Percentiles rank a stretch among this genome's conserved stretches.
These are phyloP conservation scores for Neocloeon triangulifer DNA, from an alignment of 1,140 invertebrate species.

Conservation along the genomic window DNA sequence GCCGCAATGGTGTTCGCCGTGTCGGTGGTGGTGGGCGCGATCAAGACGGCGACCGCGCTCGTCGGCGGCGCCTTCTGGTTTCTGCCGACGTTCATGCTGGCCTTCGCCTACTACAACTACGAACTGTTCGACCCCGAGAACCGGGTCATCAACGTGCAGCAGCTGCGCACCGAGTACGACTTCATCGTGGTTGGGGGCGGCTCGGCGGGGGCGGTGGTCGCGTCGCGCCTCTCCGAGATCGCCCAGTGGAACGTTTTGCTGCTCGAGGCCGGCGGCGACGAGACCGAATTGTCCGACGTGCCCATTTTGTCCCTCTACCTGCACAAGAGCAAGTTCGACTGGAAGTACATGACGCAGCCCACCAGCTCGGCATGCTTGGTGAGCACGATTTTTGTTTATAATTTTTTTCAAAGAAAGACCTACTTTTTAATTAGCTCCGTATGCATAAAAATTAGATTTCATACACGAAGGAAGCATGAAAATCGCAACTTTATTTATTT, in stretches of 20 bases:
- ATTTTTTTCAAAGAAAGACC: too few species aligned
- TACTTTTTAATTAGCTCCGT: too few species aligned
- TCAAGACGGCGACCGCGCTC: slow-evolving; percentile 40
- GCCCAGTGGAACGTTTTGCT: slow-evolving; percentile 55
- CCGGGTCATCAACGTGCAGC: slow-evolving; percentile 34
- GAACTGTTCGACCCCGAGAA: slow-evolving; percentile 68
- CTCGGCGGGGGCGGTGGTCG: slow-evolving; percentile 68
- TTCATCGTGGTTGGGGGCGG: slow-evolving; percentile 63
- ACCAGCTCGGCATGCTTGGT: slow-evolving; percentile 63
- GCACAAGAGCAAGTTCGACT: slow-evolving; percentile 77
- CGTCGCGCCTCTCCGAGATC: slow-evolving; percentile 59
- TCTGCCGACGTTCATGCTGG: slow-evolving; percentile 49
- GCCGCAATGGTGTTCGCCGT: slow-evolving; percentile 13
- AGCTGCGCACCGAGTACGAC: slow-evolving; percentile 44
- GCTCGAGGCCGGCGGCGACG: slow-evolving; percentile 70
- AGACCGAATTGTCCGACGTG: slow-evolving; percentile 60
- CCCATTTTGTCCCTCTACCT: slow-evolving; percentile 63
- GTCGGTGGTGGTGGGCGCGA: slow-evolving; percentile 27
- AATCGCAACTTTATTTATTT: too few species aligned
- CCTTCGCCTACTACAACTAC: slow-evolving; percentile 65
- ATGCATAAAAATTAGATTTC: too few species aligned
- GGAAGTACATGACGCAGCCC: slow-evolving; percentile 77
- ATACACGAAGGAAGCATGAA: too few species aligned
- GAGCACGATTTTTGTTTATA: too few species aligned
- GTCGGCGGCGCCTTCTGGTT: slow-evolving; percentile 39